Evolutionary conservation across 2,113 vertebrate species (phyloP).

Genomic region (Platichthys flesus): DNA sequence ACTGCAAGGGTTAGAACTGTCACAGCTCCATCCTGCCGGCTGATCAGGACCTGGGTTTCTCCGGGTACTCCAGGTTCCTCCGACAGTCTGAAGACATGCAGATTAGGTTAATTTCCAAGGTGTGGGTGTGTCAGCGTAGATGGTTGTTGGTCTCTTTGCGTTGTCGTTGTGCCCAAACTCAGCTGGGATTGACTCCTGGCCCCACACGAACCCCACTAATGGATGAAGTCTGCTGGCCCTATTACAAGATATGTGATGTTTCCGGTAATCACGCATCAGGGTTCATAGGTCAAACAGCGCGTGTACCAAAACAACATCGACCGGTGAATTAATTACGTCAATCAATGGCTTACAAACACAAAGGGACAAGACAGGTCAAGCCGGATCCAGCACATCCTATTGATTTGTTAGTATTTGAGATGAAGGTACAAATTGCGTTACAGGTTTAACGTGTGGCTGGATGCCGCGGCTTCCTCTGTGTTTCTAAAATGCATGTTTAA

Average conservation of each 20-base stretch:
- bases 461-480: constrained; percentile 30
- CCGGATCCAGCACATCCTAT: background rate
- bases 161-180: background rate
- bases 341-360: background rate
- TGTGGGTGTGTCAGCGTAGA: too few species aligned
- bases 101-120: too few species aligned
- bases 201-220: too few species aligned
- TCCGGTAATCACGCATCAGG: background rate
- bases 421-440: constrained; percentile 37
- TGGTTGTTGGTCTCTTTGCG: background rate
- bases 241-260: background rate
- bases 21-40: too few species aligned
- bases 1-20: too few species aligned
- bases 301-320: background rate
- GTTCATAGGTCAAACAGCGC: background rate
- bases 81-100: too few species aligned
- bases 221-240: too few species aligned
- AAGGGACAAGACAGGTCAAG: background rate
- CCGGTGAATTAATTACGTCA: background rate
- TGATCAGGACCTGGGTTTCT: too few species aligned
- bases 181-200: too few species aligned
- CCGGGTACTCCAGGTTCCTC: too few species aligned
- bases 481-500: constrained; percentile 67
- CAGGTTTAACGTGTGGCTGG: constrained; percentile 19
- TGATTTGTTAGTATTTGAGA: constrained; percentile 20